Evolutionary conservation across 2,797 vertebrate genomes (phyloP), one percentile per base, ranked within the genome.

Genomic region (Vultur gryphus): DNA sequence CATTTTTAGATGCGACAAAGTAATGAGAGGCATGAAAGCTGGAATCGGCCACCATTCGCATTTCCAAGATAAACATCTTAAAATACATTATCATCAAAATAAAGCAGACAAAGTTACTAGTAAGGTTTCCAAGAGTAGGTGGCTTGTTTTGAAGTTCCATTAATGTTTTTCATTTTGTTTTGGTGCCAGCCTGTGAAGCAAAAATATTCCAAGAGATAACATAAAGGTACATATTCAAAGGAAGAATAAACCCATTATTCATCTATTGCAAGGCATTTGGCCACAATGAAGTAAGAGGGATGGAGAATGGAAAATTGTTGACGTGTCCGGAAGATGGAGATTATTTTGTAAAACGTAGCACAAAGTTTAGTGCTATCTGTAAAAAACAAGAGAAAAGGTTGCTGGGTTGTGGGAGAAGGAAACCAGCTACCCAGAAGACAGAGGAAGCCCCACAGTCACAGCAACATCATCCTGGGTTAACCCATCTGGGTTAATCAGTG

Each of bases 11-110:
- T 72, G 76, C n/a, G 81, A 75, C 89, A 94, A 97, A 96, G 61
- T 94, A 88, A 91, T 52, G 82, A 93, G 16, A 81, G 58, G 37
- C 79, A 91, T 16, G 66, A 92, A 95, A 92, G 23, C 41, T 97
- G 95, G 93, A 95, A 78, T 57, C 0, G 0, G 44, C n/a, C 66
- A 70, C 58, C 55, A 20, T 49, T 88, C 7, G 2, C 43, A 7
- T 62, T 93, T 96, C 97, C 96, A 97, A 96, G 70, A 93, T 62
- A 97, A 97, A 97, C 83, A 93, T 84, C 94, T 96, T 88, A 81
- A 96, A 97, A 96, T 96, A 96, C 54, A 73, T 93, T 79, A 51
- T 37, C 55, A 94, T 79, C 67, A 96, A 94, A 96, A 96, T 76
- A 80, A 91, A 82, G 72, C 89, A 93, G 94, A 83, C 78, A 41